A percentile compares a stretch with the other conserved stretches of the same genome.
phyloP scores from a whole-genome alignment of 2,888 invertebrate genomes.

The Formica aserva region DNA sequence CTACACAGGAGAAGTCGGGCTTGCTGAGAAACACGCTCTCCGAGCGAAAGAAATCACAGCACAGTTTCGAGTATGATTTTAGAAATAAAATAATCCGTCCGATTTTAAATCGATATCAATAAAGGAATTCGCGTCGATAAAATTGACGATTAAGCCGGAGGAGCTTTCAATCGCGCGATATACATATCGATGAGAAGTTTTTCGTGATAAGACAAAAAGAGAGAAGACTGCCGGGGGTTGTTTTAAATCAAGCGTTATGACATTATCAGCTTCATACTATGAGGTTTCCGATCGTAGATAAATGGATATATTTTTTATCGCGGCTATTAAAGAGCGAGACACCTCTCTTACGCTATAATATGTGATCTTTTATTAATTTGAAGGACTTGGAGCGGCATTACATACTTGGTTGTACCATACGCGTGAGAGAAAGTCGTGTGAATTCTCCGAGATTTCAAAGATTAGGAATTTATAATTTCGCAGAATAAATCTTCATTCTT shows the following conservation, averaged over 20 bases:
- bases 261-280: not conserved
- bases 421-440: slow-evolving; percentile 1
- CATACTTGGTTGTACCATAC: not conserved
- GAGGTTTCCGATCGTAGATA: slow-evolving; percentile 3
- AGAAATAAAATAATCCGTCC: not conserved
- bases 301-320: slow-evolving; percentile 16
- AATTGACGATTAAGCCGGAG: not conserved
- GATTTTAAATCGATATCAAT: not conserved
- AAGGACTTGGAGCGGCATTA: slow-evolving; percentile 6
- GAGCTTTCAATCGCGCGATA: not conserved
- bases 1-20: slow-evolving; percentile 46
- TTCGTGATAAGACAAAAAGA: not conserved
- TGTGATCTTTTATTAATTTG: slow-evolving; percentile 7
- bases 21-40: not conserved
- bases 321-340: not conserved
- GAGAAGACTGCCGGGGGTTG: slow-evolving; percentile 1
- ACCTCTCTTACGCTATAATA: slow-evolving; percentile 7
- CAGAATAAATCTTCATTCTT: not conserved
- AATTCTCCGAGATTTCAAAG: not conserved
- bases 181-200: not conserved
- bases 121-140: not conserved
- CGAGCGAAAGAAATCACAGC: not conserved
- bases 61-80: not conserved
- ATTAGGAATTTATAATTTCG: not conserved
- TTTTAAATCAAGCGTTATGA: slow-evolving; percentile 16